A percentile compares a stretch with the other conserved stretches of the same genome.
Conservation (phyloP, 2,888 invertebrate species). For the Busseola fusca region DNA sequence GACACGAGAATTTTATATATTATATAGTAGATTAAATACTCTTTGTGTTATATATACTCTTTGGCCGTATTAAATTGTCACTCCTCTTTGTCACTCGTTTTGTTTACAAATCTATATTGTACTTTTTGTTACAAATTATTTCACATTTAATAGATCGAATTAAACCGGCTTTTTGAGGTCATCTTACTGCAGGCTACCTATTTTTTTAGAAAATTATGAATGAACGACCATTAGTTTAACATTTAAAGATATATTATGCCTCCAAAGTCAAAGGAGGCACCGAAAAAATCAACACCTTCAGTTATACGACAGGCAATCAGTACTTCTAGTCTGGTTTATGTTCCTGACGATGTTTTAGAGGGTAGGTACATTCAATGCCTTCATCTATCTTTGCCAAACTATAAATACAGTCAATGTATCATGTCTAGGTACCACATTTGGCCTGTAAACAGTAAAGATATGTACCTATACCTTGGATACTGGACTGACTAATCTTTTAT, state of each 20-base stretch:
- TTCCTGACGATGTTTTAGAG: constrained; percentile 76
- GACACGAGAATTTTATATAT: too few relatives aligned
- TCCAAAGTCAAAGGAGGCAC: constrained; percentile 68
- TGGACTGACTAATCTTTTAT: neutral
- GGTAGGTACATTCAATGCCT: constrained; percentile 64
- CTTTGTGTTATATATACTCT: too few relatives aligned
- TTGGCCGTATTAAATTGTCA: too few relatives aligned
- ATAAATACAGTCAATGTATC: neutral
- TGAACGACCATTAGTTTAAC: neutral
- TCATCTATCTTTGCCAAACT: neutral
- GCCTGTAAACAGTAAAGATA: neutral
- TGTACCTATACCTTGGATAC: neutral
- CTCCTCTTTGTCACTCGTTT: neutral
- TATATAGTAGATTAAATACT: too few relatives aligned
- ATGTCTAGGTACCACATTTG: too few relatives aligned
- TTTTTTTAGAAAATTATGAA: neutral
- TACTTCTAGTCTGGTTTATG: constrained; percentile 74
- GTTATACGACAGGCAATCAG: constrained; percentile 75
- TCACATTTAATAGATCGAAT: neutral
- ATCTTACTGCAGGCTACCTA: neutral
- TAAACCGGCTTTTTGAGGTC: neutral
- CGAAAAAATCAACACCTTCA: constrained; percentile 70
- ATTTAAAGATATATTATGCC: constrained; percentile 27
- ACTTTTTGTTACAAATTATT: too few relatives aligned
- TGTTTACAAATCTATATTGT: too few relatives aligned